Evolutionary conservation across 2,888 invertebrate genomes (phyloP), one percentile per base, ranked within the genome.

Genomic region (Drosophila emarginata): DNA sequence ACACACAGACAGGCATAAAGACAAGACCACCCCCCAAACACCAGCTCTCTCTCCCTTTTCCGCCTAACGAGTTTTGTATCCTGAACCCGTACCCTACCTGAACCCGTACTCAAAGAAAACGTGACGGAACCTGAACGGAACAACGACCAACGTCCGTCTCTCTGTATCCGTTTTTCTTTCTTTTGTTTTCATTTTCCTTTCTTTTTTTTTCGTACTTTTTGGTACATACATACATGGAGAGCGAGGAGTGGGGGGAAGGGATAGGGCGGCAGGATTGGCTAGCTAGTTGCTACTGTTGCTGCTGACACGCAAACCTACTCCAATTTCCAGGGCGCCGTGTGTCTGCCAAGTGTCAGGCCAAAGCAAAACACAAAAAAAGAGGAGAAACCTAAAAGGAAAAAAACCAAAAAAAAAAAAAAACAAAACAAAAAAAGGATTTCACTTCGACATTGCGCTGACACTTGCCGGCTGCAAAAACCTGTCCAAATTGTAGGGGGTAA

Each of bases 271-370:
- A 40, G 11, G 45, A 45, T 18, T 45, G 21, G 45, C 45, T 45
- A 45, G 45, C 45, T 45, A 45, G 45, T 45, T 45, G 67, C 56
- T 62, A 28, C 67, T 67, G 72, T 51, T 45, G 74, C 57, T 67
- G 69, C 76, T 79, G 81, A 79, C 81, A 81, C 85, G 81, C 81
- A 82, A 81, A 78, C 85, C 85, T 81, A 85, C 81, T 81, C 86
- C 80, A 73, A 82, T 81, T 81, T 85, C 81, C 76, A 74, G 74
- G 64, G 62, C 52, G 57, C 51, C 61, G 50, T 58, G 73, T 74
- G 78, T 72, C 79, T 74, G 67, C 62, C 73, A 64, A 74, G 72
- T 70, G 75, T 72, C 79, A 69, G 72, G 68, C 76, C 36, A 77
- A 67, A 67, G 26, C 71, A 65, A 65, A 65, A 72, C 65, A 72